Conservation (phyloP, 2,888 invertebrate species). For the Halocaridina rubra region DNA sequence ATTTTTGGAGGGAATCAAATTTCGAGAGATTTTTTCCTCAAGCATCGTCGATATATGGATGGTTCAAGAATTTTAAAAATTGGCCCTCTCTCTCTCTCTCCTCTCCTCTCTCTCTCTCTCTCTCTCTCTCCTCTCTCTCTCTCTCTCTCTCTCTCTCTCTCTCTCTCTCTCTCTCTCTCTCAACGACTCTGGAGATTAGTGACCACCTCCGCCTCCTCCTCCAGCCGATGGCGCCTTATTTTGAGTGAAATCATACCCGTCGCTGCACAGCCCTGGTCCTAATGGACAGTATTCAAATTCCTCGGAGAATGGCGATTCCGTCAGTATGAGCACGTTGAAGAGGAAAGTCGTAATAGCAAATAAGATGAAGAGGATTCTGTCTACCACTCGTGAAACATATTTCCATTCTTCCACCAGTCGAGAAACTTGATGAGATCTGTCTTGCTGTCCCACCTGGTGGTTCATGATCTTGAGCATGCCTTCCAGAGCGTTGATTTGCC, state of each 20-base stretch:
- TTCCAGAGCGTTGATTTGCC: conserved; percentile 16
- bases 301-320: conserved; percentile 50
- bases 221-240: too few relatives aligned
- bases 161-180: background rate
- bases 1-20: too few relatives aligned
- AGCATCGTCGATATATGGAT: too few relatives aligned
- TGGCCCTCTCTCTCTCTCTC: too few relatives aligned
- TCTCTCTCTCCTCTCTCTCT: background rate
- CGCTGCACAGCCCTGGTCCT: conserved; percentile 22
- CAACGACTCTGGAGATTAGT: too few relatives aligned
- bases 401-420: background rate
- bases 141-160: background rate
- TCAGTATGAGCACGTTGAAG: conserved; percentile 59
- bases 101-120: too few relatives aligned
- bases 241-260: background rate
- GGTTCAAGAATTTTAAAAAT: too few relatives aligned
- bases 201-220: too few relatives aligned
- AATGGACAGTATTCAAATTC: conserved; percentile 52
- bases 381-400: conserved; percentile 33
- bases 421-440: background rate
- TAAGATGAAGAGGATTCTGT: conserved; percentile 52
- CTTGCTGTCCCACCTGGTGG: background rate
- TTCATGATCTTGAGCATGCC: background rate
- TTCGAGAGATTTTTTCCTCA: too few relatives aligned
- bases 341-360: conserved; percentile 49